These are phyloP conservation scores for Aleadryas rufinucha DNA, from an alignment of 2,113 vertebrate species.

Conservation along the genomic window DNA sequence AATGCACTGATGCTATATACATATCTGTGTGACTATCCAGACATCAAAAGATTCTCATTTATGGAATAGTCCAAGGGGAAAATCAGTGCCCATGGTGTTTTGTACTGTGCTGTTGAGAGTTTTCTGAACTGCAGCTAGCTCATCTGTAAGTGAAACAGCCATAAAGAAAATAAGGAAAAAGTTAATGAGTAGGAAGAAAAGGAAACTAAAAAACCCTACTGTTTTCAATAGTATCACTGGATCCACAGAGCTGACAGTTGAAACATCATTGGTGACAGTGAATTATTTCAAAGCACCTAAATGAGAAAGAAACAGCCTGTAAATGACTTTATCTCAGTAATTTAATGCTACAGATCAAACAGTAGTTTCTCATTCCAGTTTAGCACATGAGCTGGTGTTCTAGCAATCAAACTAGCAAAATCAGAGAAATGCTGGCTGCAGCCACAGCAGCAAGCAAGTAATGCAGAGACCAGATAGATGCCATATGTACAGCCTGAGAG, in stretches of 20 bases:
- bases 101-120: background rate
- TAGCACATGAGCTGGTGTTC: background rate
- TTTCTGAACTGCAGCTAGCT: background rate
- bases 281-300: constrained; percentile 14
- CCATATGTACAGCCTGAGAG: background rate
- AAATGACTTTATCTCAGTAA: constrained; percentile 3
- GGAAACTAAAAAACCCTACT: background rate
- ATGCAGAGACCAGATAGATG: background rate
- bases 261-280: background rate
- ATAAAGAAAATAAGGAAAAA: background rate
- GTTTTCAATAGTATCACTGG: background rate
- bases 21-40: background rate
- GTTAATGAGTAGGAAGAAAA: constrained; percentile 5
- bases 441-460: background rate
- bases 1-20: background rate
- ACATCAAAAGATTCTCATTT: background rate
- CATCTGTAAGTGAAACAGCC: constrained; percentile 7
- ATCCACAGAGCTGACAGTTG: background rate
- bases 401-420: background rate
- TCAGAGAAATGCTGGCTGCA: background rate
- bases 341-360: background rate
- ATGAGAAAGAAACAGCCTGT: background rate
- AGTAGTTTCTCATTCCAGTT: background rate
- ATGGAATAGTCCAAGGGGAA: background rate
- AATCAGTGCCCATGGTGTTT: background rate